These are phyloP conservation scores for Hypothenemus hampei DNA, from an alignment of 1,140 invertebrate genomes.

Conservation along the genomic window DNA sequence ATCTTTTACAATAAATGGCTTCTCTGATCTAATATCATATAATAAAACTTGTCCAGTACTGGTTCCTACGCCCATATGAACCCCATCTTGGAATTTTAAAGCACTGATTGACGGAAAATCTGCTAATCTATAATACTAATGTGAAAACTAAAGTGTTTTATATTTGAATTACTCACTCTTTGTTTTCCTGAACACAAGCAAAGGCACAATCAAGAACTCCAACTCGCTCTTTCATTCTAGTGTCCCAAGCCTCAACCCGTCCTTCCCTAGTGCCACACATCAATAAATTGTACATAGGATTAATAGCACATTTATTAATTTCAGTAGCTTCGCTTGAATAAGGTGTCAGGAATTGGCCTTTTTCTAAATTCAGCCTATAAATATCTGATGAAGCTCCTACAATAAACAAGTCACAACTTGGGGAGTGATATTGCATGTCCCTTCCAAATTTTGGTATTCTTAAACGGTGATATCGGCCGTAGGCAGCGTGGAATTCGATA, in stretches of 20 bases:
- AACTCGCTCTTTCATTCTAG: constrained; percentile 68
- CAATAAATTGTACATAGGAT: constrained; percentile 83
- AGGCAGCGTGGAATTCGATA: constrained; percentile 91
- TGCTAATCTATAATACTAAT: constrained; percentile 49
- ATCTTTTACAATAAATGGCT: constrained; percentile 87
- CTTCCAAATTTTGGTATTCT: constrained; percentile 93
- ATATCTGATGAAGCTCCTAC: constrained; percentile 86
- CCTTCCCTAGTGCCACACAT: constrained; percentile 88
- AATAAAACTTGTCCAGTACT: constrained; percentile 88
- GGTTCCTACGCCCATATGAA: constrained; percentile 88
- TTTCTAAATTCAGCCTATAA: constrained; percentile 92
- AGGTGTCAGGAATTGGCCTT: constrained; percentile 88
- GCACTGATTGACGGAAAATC: constrained; percentile 73
- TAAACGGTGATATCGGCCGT: constrained; percentile 85
- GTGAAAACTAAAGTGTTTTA: background rate
- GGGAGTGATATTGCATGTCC: constrained; percentile 88
- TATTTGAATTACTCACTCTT: constrained; percentile 33
- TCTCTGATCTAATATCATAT: constrained; percentile 90
- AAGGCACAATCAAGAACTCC: constrained; percentile 83
- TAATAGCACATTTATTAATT: constrained; percentile 84
- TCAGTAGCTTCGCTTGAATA: constrained; percentile 68
- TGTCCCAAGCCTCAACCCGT: constrained; percentile 94
- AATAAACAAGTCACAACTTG: constrained; percentile 87
- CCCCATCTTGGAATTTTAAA: constrained; percentile 72
- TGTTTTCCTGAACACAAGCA: constrained; percentile 58